Evolutionary conservation across 1,140 invertebrate species (phyloP).

Genomic region (Drosophila parabipectinata): DNA sequence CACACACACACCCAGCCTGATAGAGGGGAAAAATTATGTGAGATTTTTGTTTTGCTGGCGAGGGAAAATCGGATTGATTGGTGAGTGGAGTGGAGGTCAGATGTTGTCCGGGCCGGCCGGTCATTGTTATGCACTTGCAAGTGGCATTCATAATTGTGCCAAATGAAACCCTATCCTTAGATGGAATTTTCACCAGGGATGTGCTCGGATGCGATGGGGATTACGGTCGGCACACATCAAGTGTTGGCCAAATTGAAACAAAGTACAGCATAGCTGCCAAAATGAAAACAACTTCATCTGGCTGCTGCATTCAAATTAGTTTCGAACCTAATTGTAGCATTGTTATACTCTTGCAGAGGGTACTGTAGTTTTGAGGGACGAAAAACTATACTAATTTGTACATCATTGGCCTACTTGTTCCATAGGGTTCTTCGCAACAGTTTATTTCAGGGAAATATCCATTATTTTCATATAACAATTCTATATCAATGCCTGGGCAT

Average conservation of each 20-base stretch:
- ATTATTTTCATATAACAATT: not conserved
- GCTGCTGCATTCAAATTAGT: slow-evolving; percentile 25
- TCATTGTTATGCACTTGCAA: slow-evolving; percentile 47
- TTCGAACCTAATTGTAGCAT: slow-evolving; percentile 22
- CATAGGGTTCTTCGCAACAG: too few relatives aligned
- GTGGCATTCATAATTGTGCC: slow-evolving; percentile 53
- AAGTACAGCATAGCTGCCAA: slow-evolving; percentile 10
- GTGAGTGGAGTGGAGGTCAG: slow-evolving; percentile 9
- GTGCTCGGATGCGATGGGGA: slow-evolving; percentile 13
- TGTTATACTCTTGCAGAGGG: too few relatives aligned
- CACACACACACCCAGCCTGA: too few relatives aligned
- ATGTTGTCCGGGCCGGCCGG: slow-evolving; percentile 1
- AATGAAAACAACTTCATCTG: slow-evolving; percentile 6
- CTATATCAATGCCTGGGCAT: not conserved
- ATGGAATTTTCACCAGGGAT: slow-evolving; percentile 36
- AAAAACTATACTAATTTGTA: not conserved
- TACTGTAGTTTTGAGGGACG: not conserved
- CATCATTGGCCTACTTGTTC: too few relatives aligned
- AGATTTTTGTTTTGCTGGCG: slow-evolving; percentile 14
- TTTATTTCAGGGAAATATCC: too few relatives aligned
- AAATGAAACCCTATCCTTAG: slow-evolving; percentile 33
- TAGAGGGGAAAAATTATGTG: slow-evolving; percentile 9
- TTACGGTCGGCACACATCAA: slow-evolving; percentile 24
- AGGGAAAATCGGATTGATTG: slow-evolving; percentile 55
- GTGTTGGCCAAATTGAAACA: slow-evolving; percentile 48